Conservation (phyloP, 2,113 vertebrate genomes). For the Pelecanoides urinatrix region DNA sequence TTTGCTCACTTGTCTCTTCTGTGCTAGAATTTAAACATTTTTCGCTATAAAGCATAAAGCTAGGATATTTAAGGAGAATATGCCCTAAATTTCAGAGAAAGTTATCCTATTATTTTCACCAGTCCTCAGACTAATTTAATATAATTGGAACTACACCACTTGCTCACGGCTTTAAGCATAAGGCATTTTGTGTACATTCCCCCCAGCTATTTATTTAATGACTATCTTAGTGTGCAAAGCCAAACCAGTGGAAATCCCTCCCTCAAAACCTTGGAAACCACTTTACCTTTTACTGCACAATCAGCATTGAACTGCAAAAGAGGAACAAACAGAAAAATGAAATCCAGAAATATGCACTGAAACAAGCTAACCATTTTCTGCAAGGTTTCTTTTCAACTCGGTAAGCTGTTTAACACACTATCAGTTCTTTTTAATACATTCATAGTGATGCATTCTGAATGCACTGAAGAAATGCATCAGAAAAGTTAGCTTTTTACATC, state of each 20-base stretch:
- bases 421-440: neutral
- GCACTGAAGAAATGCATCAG: neutral
- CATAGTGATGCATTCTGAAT: neutral
- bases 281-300: conserved; percentile 46
- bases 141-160: neutral
- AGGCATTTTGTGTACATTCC: conserved; percentile 26
- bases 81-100: neutral
- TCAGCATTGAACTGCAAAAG: conserved; percentile 21
- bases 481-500: neutral
- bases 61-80: neutral
- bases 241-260: neutral
- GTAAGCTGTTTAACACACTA: neutral
- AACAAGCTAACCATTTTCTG: neutral
- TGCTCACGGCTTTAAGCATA: conserved; percentile 25
- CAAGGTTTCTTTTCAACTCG: neutral
- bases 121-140: neutral
- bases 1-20: neutral
- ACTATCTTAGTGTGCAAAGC: neutral
- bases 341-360: conserved; percentile 3
- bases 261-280: neutral
- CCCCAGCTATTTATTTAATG: neutral
- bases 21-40: neutral
- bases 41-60: neutral
- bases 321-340: conserved; percentile 10
- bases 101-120: neutral